These are phyloP conservation scores for Drosophila ambigua DNA, from an alignment of 1,140 invertebrate species.

Conservation along the genomic window DNA sequence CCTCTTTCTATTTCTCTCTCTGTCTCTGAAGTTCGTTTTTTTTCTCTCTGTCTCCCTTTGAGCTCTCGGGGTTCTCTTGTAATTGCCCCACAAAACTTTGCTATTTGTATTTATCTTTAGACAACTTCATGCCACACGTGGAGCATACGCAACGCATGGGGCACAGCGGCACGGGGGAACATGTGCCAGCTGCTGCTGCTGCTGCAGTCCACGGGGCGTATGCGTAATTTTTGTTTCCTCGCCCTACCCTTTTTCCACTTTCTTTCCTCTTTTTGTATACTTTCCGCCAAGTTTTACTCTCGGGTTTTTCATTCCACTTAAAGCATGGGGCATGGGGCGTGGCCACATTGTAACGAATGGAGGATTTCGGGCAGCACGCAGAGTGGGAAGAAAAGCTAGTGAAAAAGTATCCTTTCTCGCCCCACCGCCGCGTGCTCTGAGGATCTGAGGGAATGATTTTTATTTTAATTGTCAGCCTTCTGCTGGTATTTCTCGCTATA, in stretches of 20 bases:
- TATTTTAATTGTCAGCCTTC: slow-evolving; percentile 44
- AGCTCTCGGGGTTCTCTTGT: slow-evolving; percentile 19
- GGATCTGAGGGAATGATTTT: slow-evolving; percentile 2
- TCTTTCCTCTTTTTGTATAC: slow-evolving; percentile 10
- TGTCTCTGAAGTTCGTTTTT: neutral
- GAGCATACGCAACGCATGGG: slow-evolving; percentile 12
- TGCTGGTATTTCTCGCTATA: slow-evolving; percentile 36
- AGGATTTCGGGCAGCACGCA: neutral
- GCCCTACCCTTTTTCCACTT: neutral
- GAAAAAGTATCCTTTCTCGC: slow-evolving; percentile 24
- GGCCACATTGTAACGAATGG: slow-evolving; percentile 43
- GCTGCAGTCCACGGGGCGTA: slow-evolving; percentile 65
- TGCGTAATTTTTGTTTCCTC: slow-evolving; percentile 60
- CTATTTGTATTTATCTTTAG: slow-evolving; percentile 70
- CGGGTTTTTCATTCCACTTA: slow-evolving; percentile 33
- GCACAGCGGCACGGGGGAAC: slow-evolving; percentile 10
- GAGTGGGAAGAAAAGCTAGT: slow-evolving; percentile 18
- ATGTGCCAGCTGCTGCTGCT: slow-evolving; percentile 61
- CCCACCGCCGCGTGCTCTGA: neutral
- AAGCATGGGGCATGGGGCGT: slow-evolving; percentile 6
- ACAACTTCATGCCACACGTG: slow-evolving; percentile 50
- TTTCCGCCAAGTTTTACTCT: slow-evolving; percentile 27
- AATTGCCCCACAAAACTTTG: slow-evolving; percentile 59
- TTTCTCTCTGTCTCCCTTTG: neutral
- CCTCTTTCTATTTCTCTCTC: too few relatives aligned